These are phyloP conservation scores for Aurelia sp. DNA, from an alignment of 30 jellyfish, hydroid and myxozoan species.

Conservation along the genomic window DNA sequence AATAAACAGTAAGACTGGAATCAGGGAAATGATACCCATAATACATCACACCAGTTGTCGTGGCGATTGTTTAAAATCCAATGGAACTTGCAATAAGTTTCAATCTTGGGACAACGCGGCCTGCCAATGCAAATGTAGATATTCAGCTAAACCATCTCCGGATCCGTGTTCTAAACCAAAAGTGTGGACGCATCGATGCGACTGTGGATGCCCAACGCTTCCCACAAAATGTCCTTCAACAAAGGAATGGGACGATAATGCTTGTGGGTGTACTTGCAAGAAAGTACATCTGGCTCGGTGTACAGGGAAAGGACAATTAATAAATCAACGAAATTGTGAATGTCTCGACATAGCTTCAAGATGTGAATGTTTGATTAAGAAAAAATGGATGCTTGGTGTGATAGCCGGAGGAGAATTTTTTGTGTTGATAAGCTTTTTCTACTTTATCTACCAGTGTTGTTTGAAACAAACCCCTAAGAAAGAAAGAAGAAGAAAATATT, in stretches of 20 bases:
- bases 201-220: constrained; percentile 35
- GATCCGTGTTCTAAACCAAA: constrained; percentile 30
- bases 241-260: constrained; percentile 52
- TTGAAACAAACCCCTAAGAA: neutral
- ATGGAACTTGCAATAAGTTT: constrained; percentile 13
- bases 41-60: constrained; percentile 21
- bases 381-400: neutral
- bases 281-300: constrained; percentile 33
- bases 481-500: too few species aligned
- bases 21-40: neutral
- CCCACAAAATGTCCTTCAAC: constrained; percentile 10
- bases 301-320: neutral
- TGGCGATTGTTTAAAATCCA: neutral
- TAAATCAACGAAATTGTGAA: constrained; percentile 27
- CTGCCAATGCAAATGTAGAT: constrained; percentile 46
- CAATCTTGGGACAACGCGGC: constrained; percentile 12
- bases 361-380: constrained; percentile 33
- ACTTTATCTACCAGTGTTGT: constrained; percentile 25
- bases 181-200: constrained; percentile 28
- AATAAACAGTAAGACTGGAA: neutral
- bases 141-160: constrained; percentile 3
- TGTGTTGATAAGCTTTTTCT: neutral
- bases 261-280: constrained; percentile 46
- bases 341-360: constrained; percentile 7
- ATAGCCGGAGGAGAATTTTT: constrained; percentile 31